Conservation (phyloP, 2,888 invertebrate genomes). For the Halocaridina rubra region DNA sequence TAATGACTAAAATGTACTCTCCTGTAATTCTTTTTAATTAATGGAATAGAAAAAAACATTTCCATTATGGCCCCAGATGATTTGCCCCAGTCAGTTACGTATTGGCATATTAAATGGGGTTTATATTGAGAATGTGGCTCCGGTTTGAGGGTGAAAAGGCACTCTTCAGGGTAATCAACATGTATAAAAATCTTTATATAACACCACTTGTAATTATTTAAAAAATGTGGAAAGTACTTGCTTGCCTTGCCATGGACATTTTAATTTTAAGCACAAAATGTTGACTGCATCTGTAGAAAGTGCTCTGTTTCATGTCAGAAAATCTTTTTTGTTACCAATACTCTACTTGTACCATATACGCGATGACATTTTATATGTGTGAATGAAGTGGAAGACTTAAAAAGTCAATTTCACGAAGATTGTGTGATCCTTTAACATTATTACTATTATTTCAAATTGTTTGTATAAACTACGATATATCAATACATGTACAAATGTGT, state of each 20-base stretch:
- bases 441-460: too few relatives aligned
- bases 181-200: not conserved
- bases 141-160: not conserved
- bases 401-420: not conserved
- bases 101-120: not conserved
- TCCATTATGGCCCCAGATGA: too few relatives aligned
- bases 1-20: too few relatives aligned
- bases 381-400: conserved; percentile 9
- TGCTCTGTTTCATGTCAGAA: conserved; percentile 50
- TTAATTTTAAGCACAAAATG: conserved; percentile 45
- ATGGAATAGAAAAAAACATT: too few relatives aligned
- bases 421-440: not conserved
- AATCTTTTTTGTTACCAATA: conserved; percentile 54
- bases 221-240: too few relatives aligned
- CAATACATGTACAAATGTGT: not conserved
- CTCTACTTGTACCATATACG: conserved; percentile 44
- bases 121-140: not conserved
- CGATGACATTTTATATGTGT: conserved; percentile 25
- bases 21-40: too few relatives aligned
- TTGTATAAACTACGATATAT: not conserved
- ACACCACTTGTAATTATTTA: too few relatives aligned
- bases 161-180: not conserved
- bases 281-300: conserved; percentile 54
- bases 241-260: not conserved
- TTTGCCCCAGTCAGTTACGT: not conserved